phyloP scores from a whole-genome alignment of 1,140 invertebrate species.

The Metopolophium dirhodum region DNA sequence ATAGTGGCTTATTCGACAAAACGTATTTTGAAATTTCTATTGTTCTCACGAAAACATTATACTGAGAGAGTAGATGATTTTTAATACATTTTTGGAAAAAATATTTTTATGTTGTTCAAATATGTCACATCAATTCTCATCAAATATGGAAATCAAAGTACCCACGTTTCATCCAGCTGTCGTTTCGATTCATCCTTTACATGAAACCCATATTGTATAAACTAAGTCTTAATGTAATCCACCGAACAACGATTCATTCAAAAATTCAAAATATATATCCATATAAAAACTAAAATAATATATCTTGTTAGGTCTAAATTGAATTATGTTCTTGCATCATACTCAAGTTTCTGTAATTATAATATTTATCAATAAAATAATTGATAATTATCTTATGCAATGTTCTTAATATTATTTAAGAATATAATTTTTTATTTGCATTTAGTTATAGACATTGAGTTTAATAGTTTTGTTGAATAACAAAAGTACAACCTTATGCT shows the following conservation, averaged over 20 bases:
- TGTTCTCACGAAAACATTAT: too few relatives aligned
- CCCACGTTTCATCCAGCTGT: not conserved
- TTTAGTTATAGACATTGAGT: not conserved
- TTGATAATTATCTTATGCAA: not conserved
- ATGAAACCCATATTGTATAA: not conserved
- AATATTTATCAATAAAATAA: not conserved
- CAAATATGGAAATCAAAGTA: not conserved
- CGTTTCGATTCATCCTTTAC: constrained; percentile 6
- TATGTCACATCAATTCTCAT: constrained; percentile 12
- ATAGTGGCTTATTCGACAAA: too few relatives aligned
- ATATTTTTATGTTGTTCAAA: not conserved
- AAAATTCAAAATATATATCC: not conserved
- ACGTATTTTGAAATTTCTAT: too few relatives aligned
- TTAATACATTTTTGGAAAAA: not conserved
- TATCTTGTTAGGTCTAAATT: too few relatives aligned
- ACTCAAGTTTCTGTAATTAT: not conserved
- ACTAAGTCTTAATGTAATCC: not conserved
- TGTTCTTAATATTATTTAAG: not conserved
- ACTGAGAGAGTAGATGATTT: too few relatives aligned
- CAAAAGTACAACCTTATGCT: too few relatives aligned
- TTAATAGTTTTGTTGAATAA: not conserved
- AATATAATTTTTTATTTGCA: not conserved
- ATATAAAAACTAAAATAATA: not conserved
- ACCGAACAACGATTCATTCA: not conserved
- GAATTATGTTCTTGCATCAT: not conserved